Base-by-base conservation (phyloP, 2,888 invertebrate species). In the Amiota minor region DNA sequence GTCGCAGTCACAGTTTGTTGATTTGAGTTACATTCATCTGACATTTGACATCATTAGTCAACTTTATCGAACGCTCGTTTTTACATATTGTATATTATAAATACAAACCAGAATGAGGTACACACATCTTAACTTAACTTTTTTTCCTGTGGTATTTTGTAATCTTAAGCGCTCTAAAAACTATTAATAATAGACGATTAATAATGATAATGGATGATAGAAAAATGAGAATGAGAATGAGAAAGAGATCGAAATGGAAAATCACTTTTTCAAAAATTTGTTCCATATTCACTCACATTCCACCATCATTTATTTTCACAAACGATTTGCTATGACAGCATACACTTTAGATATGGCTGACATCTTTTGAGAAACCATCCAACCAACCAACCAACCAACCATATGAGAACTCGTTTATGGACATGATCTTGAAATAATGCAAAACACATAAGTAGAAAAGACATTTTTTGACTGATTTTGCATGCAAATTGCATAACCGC, bases 401-500 rank as follows among this genome's bases (percentile, higher is more conserved):
- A 23, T 3, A 35, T 35, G 23, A 35, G 35, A 35, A 35, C 35
- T 35, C 18, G 55, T 18, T 65, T 47, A 9, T 35, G 12, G 12
- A 65, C n/a, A 47, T 65, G 23, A 14, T 18, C 65, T 65, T 65
- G 16, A 47, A 47, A 65, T 47, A 20, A 45, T 18, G 23, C 2
- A 20, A 3, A 62, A 12, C 9, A 62, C 4, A 4, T 23, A 62
- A 9, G 9, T n/a, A n/a, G n/a, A n/a, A n/a, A n/a, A n/a, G n/a
- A n/a, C n/a, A n/a, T n/a, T n/a, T n/a, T n/a, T 20, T 49, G 18
- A 16, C 59, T 49, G 49, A 67, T 68, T 68, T 68, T 76, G 73
- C 83, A 78, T 82, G 83, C 83, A 83, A 83, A 83, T 83, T 83
- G 84, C 83, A 78, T 81, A 83, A 83, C 83, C 83, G 83, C 84